Conservation (phyloP, 2,797 vertebrate species). For the Pelobates cultripes region DNA sequence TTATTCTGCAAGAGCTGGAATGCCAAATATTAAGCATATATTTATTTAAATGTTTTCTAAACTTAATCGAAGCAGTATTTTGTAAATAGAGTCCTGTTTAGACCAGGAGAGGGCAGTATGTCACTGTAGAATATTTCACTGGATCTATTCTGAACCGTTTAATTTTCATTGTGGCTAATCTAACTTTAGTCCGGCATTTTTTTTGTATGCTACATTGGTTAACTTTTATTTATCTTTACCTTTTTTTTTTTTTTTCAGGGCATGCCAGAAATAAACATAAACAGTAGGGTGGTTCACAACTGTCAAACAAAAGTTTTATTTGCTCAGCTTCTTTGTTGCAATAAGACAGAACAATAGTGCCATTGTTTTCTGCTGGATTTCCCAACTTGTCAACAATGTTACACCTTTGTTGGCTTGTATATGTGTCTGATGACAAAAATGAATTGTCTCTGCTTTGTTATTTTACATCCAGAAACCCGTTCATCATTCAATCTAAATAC, state of each 20-base stretch:
- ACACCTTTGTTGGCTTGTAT: too few relatives aligned
- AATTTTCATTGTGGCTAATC: neutral
- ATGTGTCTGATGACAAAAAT: too few relatives aligned
- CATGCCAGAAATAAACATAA: neutral
- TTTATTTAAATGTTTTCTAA: too few relatives aligned
- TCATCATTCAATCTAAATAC: too few relatives aligned
- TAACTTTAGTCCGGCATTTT: neutral
- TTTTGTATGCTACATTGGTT: neutral
- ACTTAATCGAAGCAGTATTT: too few relatives aligned
- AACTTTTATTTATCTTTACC: neutral
- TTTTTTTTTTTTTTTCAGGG: neutral
- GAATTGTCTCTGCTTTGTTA: too few relatives aligned
- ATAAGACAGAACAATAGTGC: neutral
- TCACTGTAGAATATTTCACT: neutral
- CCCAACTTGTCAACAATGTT: too few relatives aligned
- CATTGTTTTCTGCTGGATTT: too few relatives aligned
- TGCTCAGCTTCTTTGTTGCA: neutral
- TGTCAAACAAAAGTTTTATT: neutral
- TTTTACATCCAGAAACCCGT: too few relatives aligned
- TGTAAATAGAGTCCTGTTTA: neutral
- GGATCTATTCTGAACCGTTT: neutral
- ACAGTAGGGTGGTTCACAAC: conserved; percentile 19
- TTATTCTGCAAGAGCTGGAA: too few relatives aligned
- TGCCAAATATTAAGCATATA: too few relatives aligned
- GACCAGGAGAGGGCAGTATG: conserved; percentile 38